Evolutionary conservation across 2,797 vertebrate species (phyloP).

Genomic region (Meriones psammophilus): DNA sequence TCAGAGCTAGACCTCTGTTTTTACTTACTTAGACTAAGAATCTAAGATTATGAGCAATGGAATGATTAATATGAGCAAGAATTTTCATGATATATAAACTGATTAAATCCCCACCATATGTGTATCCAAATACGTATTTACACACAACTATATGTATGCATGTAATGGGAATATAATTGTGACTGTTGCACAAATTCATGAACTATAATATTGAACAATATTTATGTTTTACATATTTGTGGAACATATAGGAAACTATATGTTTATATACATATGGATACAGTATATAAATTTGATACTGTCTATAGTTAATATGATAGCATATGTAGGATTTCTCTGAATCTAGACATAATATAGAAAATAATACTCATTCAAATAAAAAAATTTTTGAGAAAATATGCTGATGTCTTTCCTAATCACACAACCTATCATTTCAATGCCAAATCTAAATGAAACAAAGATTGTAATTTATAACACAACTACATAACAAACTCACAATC

Average conservation of each 20-base stretch:
- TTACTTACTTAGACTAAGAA: not conserved
- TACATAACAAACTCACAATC: not conserved
- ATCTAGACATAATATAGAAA: not conserved
- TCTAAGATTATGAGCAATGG: not conserved
- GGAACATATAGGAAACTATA: not conserved
- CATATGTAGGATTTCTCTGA: not conserved
- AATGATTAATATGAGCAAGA: not conserved
- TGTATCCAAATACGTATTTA: not conserved
- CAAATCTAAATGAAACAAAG: not conserved
- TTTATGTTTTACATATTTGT: not conserved
- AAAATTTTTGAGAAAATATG: not conserved
- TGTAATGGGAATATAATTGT: not conserved
- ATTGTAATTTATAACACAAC: not conserved
- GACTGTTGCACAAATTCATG: not conserved
- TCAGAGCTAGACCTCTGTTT: not conserved
- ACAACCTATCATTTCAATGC: not conserved
- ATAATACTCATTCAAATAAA: constrained; percentile 27
- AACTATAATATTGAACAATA: not conserved
- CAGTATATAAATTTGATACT: not conserved
- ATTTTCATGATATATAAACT: not conserved
- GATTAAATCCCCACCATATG: not conserved
- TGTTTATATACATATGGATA: not conserved
- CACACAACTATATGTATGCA: not conserved
- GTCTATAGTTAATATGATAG: not conserved
- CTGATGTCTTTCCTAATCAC: not conserved